Conservation (phyloP, 2,888 invertebrate species). For the Phrixothrix hirtus region DNA sequence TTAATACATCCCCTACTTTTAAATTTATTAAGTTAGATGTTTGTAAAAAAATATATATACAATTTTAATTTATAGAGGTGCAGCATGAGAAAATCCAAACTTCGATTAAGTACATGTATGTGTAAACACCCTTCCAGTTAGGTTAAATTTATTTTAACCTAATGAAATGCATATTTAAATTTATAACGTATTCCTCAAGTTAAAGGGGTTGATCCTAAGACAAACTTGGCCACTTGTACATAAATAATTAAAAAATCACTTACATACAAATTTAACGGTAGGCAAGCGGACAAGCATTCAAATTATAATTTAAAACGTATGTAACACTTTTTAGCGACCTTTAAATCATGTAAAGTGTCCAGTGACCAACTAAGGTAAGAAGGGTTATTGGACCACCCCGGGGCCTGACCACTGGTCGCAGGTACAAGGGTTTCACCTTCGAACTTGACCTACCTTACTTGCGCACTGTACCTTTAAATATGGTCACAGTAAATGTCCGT, state of each 20-base stretch:
- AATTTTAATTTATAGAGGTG: not conserved
- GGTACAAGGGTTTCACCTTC: conserved; percentile 44
- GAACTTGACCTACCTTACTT: conserved; percentile 43
- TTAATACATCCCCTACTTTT: not conserved
- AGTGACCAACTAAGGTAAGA: conserved; percentile 37
- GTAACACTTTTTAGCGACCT: conserved; percentile 51
- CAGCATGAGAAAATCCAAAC: too few relatives aligned
- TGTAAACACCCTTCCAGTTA: not conserved
- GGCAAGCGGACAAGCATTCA: conserved; percentile 46
- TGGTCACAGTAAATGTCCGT: conserved; percentile 29
- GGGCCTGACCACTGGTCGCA: conserved; percentile 41
- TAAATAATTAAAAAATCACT: conserved; percentile 24
- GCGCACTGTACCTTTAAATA: conserved; percentile 27
- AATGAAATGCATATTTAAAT: conserved; percentile 19
- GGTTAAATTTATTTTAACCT: too few relatives aligned
- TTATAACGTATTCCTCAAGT: conserved; percentile 19
- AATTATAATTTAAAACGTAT: conserved; percentile 48
- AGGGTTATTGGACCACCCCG: conserved; percentile 41
- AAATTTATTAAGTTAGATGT: too few relatives aligned
- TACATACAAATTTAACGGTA: conserved; percentile 47
- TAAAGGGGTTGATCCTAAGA: conserved; percentile 6
- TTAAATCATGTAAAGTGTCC: conserved; percentile 48
- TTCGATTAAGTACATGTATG: too few relatives aligned
- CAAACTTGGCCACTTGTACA: conserved; percentile 17
- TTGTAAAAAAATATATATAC: too few relatives aligned